A percentile compares a stretch with the other conserved stretches of the same genome.
Conservation (phyloP, 2,113 vertebrate genomes). For the Columba janthina region DNA sequence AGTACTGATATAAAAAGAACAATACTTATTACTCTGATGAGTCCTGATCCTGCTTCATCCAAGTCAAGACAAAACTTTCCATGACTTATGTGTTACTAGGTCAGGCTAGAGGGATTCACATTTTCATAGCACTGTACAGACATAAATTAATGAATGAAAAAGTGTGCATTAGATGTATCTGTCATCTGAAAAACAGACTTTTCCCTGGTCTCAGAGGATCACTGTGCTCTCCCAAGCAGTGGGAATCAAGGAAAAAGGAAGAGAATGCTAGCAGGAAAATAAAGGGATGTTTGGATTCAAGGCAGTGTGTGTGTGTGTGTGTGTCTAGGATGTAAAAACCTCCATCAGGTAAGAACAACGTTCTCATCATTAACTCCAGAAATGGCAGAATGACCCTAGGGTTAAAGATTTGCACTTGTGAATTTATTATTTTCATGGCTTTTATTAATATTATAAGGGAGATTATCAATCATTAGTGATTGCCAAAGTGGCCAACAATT, state of each 20-base stretch:
- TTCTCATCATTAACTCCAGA: not conserved
- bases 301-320: not conserved
- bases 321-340: not conserved
- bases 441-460: conserved; percentile 19
- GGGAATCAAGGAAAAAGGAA: not conserved
- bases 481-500: conserved; percentile 28
- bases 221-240: not conserved
- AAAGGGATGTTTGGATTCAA: not conserved
- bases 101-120: not conserved
- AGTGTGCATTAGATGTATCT: not conserved
- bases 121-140: not conserved
- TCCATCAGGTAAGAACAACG: not conserved
- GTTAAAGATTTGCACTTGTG: conserved; percentile 61
- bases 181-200: not conserved
- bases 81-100: not conserved
- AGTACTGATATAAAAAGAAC: conserved; percentile 46
- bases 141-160: not conserved
- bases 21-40: conserved; percentile 22
- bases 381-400: conserved; percentile 8
- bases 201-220: conserved; percentile 13
- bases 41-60: not conserved
- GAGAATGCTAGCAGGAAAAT: not conserved
- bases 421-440: conserved; percentile 54
- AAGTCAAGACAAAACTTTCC: not conserved
- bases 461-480: not conserved